phyloP scores from a whole-genome alignment of 2,113 vertebrate genomes.

The Phylloscopus trochilus region DNA sequence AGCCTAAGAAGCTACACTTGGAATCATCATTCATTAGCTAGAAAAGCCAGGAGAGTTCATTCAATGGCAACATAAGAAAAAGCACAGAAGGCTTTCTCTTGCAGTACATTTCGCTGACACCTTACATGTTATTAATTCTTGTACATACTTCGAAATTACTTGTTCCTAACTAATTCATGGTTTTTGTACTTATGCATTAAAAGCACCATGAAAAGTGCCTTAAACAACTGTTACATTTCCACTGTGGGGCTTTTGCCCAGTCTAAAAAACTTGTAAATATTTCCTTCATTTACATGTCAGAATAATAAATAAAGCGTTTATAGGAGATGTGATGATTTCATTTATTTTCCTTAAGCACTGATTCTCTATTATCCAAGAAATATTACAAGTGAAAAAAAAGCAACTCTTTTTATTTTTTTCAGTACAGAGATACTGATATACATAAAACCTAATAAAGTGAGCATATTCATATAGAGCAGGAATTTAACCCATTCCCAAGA shows the following conservation, averaged over 20 bases:
- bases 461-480: background rate
- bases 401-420: background rate
- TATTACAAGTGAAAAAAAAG: background rate
- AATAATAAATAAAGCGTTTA: background rate
- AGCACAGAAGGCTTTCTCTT: background rate
- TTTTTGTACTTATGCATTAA: background rate
- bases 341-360: background rate
- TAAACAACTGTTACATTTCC: background rate
- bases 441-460: background rate
- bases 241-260: background rate
- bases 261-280: background rate
- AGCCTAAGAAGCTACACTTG: background rate
- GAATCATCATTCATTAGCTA: background rate
- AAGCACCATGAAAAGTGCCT: background rate
- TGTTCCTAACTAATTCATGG: accelerated
- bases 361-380: background rate
- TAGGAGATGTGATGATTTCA: background rate
- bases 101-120: background rate
- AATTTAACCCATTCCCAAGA: background rate
- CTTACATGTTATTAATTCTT: background rate
- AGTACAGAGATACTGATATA: background rate
- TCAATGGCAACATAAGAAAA: background rate
- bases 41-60: background rate
- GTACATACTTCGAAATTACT: background rate
- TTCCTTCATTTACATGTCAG: background rate